phyloP scores from a whole-genome alignment of 2,113 vertebrate genomes.

The Vireo altiloquus region DNA sequence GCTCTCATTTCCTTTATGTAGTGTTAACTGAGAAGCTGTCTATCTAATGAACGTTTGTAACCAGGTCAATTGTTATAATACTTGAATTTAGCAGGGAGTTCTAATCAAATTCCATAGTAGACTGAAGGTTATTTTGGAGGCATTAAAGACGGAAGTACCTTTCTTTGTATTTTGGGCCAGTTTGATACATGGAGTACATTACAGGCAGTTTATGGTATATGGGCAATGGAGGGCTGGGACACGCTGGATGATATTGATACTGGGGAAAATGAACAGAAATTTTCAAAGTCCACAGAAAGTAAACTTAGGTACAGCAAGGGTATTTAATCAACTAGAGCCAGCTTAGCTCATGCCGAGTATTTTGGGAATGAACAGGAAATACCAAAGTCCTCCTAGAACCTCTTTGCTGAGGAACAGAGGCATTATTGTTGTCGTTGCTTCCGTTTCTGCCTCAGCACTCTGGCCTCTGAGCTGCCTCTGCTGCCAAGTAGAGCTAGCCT shows the following conservation, averaged over 20 bases:
- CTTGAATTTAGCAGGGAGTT: background rate
- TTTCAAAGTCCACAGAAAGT: background rate
- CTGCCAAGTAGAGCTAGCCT: background rate
- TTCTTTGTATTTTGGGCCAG: background rate
- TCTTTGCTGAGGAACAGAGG: background rate
- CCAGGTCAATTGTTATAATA: background rate
- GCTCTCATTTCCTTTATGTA: background rate
- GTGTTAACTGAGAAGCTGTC: background rate
- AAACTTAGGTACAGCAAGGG: background rate
- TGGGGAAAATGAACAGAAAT: background rate
- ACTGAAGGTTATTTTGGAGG: background rate
- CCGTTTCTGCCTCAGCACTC: background rate
- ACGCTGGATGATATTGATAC: background rate
- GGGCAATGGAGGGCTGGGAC: background rate
- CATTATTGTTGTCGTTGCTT: background rate
- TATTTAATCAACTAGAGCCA: background rate
- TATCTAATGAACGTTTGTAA: background rate
- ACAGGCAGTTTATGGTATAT: background rate
- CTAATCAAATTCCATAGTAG: background rate
- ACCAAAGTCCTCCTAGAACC: background rate
- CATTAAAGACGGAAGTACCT: background rate
- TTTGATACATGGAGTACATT: background rate
- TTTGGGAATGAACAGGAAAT: conserved; percentile 35
- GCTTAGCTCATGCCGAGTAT: conserved; percentile 4
- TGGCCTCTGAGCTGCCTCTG: background rate